These are phyloP conservation scores for Phacellophora camtschatica DNA, from an alignment of 30 jellyfish, hydroid and myxozoan species.

Conservation along the genomic window DNA sequence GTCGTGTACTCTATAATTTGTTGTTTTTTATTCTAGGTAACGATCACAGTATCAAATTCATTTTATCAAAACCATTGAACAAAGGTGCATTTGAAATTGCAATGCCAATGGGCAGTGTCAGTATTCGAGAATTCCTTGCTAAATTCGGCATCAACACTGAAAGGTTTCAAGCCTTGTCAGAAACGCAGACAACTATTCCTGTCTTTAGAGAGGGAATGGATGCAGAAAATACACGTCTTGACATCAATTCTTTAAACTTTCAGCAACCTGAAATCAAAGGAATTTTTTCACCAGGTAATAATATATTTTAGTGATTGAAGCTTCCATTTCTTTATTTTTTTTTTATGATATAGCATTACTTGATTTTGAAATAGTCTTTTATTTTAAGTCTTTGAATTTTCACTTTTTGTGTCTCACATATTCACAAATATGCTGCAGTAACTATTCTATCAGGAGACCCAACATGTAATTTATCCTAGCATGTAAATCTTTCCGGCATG, in stretches of 20 bases:
- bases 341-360: too few relatives aligned
- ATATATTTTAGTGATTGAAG: too few relatives aligned
- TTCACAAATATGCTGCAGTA: too few relatives aligned
- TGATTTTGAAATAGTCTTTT: too few relatives aligned
- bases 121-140: constrained; percentile 8
- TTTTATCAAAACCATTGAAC: background rate
- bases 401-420: too few relatives aligned
- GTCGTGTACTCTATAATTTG: background rate
- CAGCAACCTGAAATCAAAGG: background rate
- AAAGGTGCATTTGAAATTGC: background rate
- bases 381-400: too few relatives aligned
- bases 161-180: background rate
- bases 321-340: too few relatives aligned
- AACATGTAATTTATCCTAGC: too few relatives aligned
- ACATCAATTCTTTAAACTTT: background rate
- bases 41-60: background rate
- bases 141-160: constrained; percentile 7
- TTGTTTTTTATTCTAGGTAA: too few relatives aligned
- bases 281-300: constrained; percentile 1
- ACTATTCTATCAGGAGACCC: too few relatives aligned
- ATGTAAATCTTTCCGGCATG: too few relatives aligned
- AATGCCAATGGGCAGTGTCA: background rate
- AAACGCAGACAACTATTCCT: background rate
- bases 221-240: background rate
- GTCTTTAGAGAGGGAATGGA: background rate